These are phyloP conservation scores for Allygus modestus DNA, from an alignment of 2,888 invertebrate species.

Conservation along the genomic window DNA sequence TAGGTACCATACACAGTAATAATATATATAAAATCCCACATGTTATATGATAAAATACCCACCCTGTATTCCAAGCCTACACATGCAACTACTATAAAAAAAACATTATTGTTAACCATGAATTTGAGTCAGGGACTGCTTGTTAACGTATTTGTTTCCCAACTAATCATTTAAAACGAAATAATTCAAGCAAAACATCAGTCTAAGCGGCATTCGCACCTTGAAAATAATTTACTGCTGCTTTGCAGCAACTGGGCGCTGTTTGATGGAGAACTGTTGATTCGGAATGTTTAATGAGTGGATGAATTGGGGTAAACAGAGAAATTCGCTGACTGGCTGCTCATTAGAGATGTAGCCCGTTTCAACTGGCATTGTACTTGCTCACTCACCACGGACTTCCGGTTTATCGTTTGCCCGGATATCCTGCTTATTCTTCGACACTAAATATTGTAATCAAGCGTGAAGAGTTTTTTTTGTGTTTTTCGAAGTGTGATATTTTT, in stretches of 20 bases:
- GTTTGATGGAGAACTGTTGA: conserved; percentile 43
- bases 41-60: too few relatives aligned
- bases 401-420: background rate
- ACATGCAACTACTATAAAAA: too few relatives aligned
- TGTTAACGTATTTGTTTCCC: too few relatives aligned
- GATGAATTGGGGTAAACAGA: conserved; percentile 34
- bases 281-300: conserved; percentile 41
- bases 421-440: conserved; percentile 12
- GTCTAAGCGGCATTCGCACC: background rate
- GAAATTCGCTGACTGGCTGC: conserved; percentile 13
- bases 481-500: background rate
- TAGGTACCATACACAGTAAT: too few relatives aligned
- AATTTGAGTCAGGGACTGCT: too few relatives aligned
- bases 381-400: conserved; percentile 12
- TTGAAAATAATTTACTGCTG: background rate
- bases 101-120: too few relatives aligned
- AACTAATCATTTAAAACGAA: too few relatives aligned
- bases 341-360: conserved; percentile 32
- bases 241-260: background rate
- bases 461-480: background rate
- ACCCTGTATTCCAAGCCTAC: too few relatives aligned
- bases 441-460: conserved; percentile 2
- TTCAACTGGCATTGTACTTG: background rate
- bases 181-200: too few relatives aligned
- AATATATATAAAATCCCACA: too few relatives aligned